Conservation (phyloP, 2,113 vertebrate species). For the Petrocephalus microphthalmus region DNA sequence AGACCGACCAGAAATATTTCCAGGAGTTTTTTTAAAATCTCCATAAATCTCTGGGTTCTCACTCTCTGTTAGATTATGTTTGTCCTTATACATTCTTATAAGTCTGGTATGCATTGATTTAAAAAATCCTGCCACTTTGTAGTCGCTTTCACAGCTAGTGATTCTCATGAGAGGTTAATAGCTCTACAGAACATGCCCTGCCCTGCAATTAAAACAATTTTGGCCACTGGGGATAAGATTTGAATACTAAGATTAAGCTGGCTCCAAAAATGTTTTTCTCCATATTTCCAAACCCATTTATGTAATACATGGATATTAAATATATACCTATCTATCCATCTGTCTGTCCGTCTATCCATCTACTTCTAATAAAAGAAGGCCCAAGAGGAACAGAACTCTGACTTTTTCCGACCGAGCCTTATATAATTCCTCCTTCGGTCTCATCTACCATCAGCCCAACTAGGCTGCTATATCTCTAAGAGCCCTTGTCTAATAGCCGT, state of each 20-base stretch:
- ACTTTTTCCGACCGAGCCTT: no score
- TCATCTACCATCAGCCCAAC: not conserved
- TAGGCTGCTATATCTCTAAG: not conserved
- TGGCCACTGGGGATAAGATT: not conserved
- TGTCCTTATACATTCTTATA: not conserved
- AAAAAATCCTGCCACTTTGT: not conserved
- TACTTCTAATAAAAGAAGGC: not conserved
- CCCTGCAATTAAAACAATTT: conserved; percentile 1
- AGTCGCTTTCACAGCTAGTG: not conserved
- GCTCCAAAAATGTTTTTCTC: not conserved
- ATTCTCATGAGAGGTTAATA: not conserved
- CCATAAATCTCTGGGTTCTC: not conserved
- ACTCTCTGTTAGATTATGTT: not conserved
- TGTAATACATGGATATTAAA: not conserved
- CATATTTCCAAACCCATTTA: not conserved
- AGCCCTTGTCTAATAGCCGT: not conserved
- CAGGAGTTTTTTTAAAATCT: not conserved
- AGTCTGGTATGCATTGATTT: not conserved
- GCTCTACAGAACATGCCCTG: not conserved
- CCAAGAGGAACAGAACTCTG: not conserved
- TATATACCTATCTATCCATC: not conserved
- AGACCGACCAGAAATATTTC: not conserved
- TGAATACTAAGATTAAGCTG: not conserved
- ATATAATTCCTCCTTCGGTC: not conserved
- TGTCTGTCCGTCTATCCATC: not conserved